These are phyloP conservation scores for Agonopterix arenella DNA, from an alignment of 2,888 invertebrate genomes.

Conservation along the genomic window DNA sequence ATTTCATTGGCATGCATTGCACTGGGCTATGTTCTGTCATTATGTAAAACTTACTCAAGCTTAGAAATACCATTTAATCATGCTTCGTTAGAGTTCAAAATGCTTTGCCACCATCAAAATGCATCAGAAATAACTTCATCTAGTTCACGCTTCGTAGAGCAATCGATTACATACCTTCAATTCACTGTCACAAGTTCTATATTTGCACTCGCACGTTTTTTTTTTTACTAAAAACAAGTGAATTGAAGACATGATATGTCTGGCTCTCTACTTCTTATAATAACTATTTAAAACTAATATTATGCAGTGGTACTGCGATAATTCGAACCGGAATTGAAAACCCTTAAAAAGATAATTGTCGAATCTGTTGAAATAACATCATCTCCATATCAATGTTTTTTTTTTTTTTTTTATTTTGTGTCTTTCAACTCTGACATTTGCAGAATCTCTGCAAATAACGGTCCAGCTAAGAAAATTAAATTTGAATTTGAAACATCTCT, in stretches of 20 bases:
- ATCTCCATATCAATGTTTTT: too few species aligned
- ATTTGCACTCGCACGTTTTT: constrained; percentile 39
- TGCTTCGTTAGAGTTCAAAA: constrained; percentile 35
- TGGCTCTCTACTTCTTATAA: constrained; percentile 54
- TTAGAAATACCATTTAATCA: background rate
- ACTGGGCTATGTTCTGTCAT: too few species aligned
- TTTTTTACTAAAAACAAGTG: constrained; percentile 32
- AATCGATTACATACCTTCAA: constrained; percentile 68
- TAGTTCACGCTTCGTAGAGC: constrained; percentile 73
- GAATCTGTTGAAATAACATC: too few species aligned
- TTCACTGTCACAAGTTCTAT: constrained; percentile 48
- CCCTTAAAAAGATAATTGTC: too few species aligned
- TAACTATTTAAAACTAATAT: background rate
- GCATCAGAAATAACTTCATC: constrained; percentile 21
- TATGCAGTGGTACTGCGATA: background rate
- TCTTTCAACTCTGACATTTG: too few species aligned
- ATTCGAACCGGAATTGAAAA: too few species aligned
- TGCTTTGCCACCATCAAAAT: constrained; percentile 31
- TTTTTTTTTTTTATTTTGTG: too few species aligned
- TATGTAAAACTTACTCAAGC: too few species aligned
- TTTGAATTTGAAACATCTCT: too few species aligned
- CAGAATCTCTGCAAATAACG: too few species aligned
- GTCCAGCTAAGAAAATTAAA: too few species aligned
- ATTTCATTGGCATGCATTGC: too few species aligned
- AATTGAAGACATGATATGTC: constrained; percentile 75